Conservation (phyloP, 2,888 invertebrate species). For the Dinocampus coccinellae region DNA sequence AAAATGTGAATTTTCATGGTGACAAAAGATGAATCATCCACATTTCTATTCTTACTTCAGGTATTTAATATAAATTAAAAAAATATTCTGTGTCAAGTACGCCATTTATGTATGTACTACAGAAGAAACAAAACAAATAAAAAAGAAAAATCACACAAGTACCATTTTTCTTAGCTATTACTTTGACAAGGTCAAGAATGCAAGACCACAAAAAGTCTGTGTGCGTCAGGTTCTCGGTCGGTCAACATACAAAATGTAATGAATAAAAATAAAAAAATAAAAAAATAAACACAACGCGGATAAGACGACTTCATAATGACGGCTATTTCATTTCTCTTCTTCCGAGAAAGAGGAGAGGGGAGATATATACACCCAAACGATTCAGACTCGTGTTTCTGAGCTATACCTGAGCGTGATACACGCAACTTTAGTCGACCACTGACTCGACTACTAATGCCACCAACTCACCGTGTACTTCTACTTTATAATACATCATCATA, state of each 20-base stretch:
- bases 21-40: too few species aligned
- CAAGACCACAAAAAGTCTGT: too few species aligned
- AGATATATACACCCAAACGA: constrained; percentile 5
- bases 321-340: constrained; percentile 23
- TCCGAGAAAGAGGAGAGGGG: constrained; percentile 28
- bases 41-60: too few species aligned
- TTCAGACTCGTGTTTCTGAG: constrained; percentile 18
- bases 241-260: not conserved
- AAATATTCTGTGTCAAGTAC: too few species aligned
- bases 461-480: not conserved
- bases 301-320: constrained; percentile 10
- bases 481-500: not conserved
- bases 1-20: too few species aligned
- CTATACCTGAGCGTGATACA: constrained; percentile 19
- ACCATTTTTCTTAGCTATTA: too few species aligned
- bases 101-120: too few species aligned
- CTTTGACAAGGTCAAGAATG: too few species aligned
- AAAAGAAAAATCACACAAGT: too few species aligned
- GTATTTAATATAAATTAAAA: too few species aligned
- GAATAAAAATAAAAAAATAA: not conserved
- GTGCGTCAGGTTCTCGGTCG: constrained; percentile 1
- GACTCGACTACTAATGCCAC: constrained; percentile 11
- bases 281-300: not conserved
- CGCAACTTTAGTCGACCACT: constrained; percentile 22
- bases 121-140: too few species aligned